phyloP scores from a whole-genome alignment of 2,797 vertebrate genomes.

The Crypturellus tataupa region DNA sequence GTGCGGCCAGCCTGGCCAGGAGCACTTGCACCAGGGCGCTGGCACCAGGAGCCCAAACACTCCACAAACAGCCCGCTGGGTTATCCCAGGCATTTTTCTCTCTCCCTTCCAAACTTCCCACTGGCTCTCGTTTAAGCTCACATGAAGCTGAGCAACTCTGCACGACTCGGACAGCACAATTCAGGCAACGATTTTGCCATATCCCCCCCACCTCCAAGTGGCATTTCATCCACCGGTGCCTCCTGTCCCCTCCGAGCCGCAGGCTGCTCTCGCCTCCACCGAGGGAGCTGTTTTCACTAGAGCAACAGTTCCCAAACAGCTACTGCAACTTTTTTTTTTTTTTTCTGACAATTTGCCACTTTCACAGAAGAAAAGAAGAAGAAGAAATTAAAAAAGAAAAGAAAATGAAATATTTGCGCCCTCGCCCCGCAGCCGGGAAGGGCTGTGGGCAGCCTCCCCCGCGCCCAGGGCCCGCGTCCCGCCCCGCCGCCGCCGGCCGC shows the following conservation, averaged over 20 bases:
- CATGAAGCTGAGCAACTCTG: not conserved
- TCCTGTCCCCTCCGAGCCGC: not conserved
- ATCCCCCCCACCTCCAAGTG: not conserved
- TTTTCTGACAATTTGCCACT: not conserved
- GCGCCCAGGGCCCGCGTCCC: not conserved
- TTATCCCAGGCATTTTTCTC: not conserved
- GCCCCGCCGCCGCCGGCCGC: too few relatives aligned
- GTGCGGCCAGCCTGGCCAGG: accelerated
- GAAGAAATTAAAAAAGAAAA: not conserved
- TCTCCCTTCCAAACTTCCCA: not conserved
- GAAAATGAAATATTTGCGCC: not conserved
- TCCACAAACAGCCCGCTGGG: not conserved
- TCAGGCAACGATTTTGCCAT: not conserved
- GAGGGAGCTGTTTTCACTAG: not conserved
- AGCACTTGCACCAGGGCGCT: accelerated
- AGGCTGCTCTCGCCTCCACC: conserved; percentile 34
- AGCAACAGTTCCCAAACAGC: not conserved
- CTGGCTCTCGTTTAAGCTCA: not conserved
- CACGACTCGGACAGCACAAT: not conserved
- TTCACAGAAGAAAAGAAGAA: not conserved
- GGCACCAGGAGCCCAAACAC: not conserved
- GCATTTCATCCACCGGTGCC: not conserved
- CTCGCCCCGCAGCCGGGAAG: not conserved
- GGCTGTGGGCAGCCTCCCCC: not conserved
- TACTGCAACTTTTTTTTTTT: not conserved